These are phyloP conservation scores for Porphyrio hochstetteri DNA, from an alignment of 2,113 vertebrate genomes.

Conservation along the genomic window DNA sequence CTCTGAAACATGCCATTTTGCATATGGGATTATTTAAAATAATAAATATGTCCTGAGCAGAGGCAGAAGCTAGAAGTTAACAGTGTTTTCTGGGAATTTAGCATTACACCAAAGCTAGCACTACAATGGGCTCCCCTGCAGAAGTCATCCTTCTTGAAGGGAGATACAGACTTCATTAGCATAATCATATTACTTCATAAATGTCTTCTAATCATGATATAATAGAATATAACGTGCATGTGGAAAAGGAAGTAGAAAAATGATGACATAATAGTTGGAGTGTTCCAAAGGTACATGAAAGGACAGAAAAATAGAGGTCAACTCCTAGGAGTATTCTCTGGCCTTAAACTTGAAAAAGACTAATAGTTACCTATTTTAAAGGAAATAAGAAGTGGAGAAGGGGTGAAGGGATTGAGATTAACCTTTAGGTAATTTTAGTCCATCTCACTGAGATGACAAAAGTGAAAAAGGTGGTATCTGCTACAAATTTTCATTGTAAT, in stretches of 20 bases:
- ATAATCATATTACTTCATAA: background rate
- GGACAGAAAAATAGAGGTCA: background rate
- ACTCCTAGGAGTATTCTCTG: background rate
- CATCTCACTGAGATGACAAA: background rate
- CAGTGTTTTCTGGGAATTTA: background rate
- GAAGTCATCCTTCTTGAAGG: background rate
- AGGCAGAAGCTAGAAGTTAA: background rate
- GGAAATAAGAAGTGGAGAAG: background rate
- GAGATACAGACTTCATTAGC: background rate
- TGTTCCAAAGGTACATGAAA: background rate
- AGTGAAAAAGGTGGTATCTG: too few species aligned
- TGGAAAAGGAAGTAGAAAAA: background rate
- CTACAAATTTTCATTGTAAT: background rate
- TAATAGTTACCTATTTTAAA: background rate
- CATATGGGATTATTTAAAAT: background rate
- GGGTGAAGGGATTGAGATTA: background rate
- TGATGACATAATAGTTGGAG: background rate
- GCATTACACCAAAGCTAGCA: accelerated
- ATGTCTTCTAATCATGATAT: background rate
- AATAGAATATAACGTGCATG: background rate
- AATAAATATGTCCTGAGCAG: background rate
- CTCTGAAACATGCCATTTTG: background rate
- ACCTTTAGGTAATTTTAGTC: background rate
- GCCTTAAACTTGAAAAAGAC: background rate
- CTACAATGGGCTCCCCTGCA: background rate